These are phyloP conservation scores for Probaryconus sp. DNA, from an alignment of 1,140 invertebrate species.

Conservation along the genomic window DNA sequence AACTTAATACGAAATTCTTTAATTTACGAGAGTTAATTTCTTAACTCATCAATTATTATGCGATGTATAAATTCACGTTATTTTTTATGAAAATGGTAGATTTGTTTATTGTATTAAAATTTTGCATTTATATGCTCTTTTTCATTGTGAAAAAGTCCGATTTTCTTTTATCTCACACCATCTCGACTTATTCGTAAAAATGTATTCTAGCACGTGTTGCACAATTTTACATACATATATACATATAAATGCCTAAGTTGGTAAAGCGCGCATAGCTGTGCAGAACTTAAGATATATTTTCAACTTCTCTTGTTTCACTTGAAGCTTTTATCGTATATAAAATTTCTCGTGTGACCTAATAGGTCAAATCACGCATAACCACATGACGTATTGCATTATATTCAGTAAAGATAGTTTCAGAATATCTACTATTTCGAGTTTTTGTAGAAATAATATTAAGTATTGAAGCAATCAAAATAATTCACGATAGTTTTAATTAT, in stretches of 20 bases:
- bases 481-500: too few relatives aligned
- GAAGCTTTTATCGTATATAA: constrained; percentile 14
- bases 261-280: constrained; percentile 43
- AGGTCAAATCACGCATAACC: constrained; percentile 5
- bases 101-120: constrained; percentile 37
- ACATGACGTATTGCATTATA: background rate
- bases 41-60: too few relatives aligned
- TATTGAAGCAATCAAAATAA: too few relatives aligned
- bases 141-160: constrained; percentile 35
- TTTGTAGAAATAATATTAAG: too few relatives aligned
- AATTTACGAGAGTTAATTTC: too few relatives aligned
- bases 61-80: background rate
- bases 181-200: constrained; percentile 50
- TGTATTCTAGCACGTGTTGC: constrained; percentile 58
- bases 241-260: constrained; percentile 53
- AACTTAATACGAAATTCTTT: background rate
- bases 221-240: constrained; percentile 58
- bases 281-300: constrained; percentile 44
- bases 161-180: constrained; percentile 34
- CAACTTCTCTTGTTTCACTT: constrained; percentile 28
- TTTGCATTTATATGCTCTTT: constrained; percentile 14
- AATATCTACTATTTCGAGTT: too few relatives aligned
- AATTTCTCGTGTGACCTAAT: background rate
- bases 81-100: constrained; percentile 13
- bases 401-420: too few relatives aligned